Evolutionary conservation across 2,113 vertebrate genomes (phyloP).

Genomic region (Cyphomyrus plagiostoma): DNA sequence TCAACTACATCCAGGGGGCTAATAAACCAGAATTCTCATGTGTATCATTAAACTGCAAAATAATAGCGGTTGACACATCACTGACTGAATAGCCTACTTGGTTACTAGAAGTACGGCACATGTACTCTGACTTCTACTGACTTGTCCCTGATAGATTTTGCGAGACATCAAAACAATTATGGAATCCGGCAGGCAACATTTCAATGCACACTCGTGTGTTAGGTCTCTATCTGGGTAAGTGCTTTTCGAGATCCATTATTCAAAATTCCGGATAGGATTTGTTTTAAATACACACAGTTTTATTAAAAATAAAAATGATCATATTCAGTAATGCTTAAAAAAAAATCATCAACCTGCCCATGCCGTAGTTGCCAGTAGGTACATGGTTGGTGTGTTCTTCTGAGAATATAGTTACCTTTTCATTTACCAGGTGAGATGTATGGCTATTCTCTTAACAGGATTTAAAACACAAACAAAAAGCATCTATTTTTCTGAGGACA

Average conservation of each 20-base stretch:
- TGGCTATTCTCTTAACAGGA: not conserved
- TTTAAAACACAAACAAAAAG: not conserved
- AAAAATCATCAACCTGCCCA: not conserved
- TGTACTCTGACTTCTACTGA: not conserved
- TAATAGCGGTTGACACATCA: not conserved
- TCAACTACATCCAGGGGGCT: not conserved
- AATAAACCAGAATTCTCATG: not conserved
- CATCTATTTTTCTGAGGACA: not conserved
- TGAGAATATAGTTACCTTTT: not conserved
- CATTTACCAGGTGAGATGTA: not conserved
- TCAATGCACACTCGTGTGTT: not conserved
- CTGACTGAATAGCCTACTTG: not conserved
- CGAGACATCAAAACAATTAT: not conserved
- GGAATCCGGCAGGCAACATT: not conserved
- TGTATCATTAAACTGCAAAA: not conserved
- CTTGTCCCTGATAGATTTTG: not conserved
- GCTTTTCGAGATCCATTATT: not conserved
- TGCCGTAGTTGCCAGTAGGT: not conserved
- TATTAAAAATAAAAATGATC: not conserved
- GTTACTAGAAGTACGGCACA: not conserved
- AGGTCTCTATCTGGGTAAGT: not conserved
- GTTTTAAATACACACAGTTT: not conserved
- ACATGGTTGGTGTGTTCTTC: not conserved
- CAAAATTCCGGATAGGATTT: not conserved
- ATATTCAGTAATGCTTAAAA: not conserved